These are phyloP conservation scores for Leptopilina syphax DNA, from an alignment of 2,888 invertebrate genomes.

Conservation along the genomic window DNA sequence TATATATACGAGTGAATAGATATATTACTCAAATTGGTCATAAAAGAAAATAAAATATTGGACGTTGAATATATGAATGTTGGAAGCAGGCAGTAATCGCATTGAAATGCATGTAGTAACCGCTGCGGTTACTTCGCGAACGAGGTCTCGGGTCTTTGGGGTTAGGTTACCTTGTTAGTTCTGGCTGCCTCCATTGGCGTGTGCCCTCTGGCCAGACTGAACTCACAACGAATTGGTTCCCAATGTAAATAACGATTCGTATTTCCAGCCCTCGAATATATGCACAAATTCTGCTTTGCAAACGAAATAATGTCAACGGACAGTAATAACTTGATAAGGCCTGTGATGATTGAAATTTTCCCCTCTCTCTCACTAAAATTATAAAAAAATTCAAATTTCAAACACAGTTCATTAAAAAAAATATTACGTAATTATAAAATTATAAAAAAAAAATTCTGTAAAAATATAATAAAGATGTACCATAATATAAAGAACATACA, in stretches of 20 bases:
- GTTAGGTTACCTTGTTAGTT: conserved; percentile 75
- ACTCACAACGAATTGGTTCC: conserved; percentile 61
- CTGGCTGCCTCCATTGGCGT: conserved; percentile 65
- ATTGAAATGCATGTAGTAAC: conserved; percentile 71
- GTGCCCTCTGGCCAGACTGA: conserved; percentile 65
- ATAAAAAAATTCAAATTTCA: background rate
- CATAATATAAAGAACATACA: no score
- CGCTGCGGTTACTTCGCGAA: conserved; percentile 53
- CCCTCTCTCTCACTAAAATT: background rate
- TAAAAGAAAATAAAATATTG: conserved; percentile 13
- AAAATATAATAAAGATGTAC: no score
- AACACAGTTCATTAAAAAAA: no score
- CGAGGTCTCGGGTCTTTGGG: conserved; percentile 53
- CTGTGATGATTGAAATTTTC: conserved; percentile 2
- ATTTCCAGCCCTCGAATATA: conserved; percentile 49
- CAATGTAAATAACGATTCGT: conserved; percentile 66
- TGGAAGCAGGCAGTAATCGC: conserved; percentile 68
- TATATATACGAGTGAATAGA: background rate
- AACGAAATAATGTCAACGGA: conserved; percentile 20
- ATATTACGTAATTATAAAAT: no score
- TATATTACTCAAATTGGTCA: conserved; percentile 27
- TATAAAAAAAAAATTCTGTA: no score
- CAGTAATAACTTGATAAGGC: conserved; percentile 5
- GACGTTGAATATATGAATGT: conserved; percentile 29
- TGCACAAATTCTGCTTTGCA: conserved; percentile 20